phyloP scores from a whole-genome alignment of 2,797 vertebrate genomes.

The Lagothrix lagotricha region DNA sequence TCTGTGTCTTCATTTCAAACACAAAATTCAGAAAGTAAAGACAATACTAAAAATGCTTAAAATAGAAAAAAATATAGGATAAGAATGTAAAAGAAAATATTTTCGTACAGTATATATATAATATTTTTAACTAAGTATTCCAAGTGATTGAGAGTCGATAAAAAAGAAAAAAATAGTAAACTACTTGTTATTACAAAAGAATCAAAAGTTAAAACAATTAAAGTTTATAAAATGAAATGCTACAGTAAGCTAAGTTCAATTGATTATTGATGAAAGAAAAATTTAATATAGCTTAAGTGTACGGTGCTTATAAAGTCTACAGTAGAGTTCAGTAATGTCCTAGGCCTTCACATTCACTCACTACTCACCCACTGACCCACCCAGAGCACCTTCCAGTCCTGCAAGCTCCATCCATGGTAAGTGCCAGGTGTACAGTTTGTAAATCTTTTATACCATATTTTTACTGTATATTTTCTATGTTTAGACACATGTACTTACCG shows the following conservation, averaged over 20 bases:
- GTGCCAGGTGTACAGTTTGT: neutral
- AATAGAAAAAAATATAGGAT: neutral
- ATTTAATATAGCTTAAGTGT: neutral
- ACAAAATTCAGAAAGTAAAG: neutral
- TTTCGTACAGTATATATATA: neutral
- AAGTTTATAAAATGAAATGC: neutral
- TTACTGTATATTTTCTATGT: neutral
- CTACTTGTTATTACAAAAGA: neutral
- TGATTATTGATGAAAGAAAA: neutral
- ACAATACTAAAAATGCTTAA: neutral
- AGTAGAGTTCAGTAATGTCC: neutral
- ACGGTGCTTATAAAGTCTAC: neutral
- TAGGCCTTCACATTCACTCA: neutral
- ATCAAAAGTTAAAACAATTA: neutral
- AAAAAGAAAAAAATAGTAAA: neutral
- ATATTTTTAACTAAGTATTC: neutral
- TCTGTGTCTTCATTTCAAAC: neutral
- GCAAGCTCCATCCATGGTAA: neutral
- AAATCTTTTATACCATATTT: neutral
- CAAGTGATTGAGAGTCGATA: neutral
- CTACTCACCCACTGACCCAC: neutral
- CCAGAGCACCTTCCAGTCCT: neutral
- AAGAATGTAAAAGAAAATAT: neutral
- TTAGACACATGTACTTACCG: neutral
- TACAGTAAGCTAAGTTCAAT: neutral